These are phyloP conservation scores for Druon quercuslanigerum DNA, from an alignment of 1,140 invertebrate species.

Conservation along the genomic window DNA sequence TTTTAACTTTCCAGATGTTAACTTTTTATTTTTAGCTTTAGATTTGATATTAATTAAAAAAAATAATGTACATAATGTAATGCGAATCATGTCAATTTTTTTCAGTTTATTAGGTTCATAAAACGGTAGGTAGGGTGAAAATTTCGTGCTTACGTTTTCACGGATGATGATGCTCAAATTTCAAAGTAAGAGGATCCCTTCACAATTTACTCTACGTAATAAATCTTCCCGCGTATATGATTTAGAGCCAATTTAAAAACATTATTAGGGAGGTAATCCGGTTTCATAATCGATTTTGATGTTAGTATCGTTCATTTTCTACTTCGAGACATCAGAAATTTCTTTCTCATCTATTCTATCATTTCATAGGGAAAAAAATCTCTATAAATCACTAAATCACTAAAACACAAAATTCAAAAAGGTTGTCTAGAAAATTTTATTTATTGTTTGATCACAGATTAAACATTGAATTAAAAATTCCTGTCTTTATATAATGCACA, in stretches of 20 bases:
- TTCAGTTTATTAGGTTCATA: neutral
- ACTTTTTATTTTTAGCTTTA: too few relatives aligned
- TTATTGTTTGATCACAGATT: too few relatives aligned
- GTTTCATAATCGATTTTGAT: constrained; percentile 18
- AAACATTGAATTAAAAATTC: too few relatives aligned
- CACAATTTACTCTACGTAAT: neutral
- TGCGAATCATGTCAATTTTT: too few relatives aligned
- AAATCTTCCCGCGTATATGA: constrained; percentile 4
- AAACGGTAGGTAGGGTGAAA: neutral
- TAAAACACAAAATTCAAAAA: too few relatives aligned
- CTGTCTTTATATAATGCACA: too few relatives aligned
- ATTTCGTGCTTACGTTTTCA: constrained; percentile 1
- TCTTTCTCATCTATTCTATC: neutral
- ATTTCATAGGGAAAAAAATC: neutral
- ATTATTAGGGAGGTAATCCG: neutral
- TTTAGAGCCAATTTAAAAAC: constrained; percentile 23
- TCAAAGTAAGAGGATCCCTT: neutral
- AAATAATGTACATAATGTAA: too few relatives aligned
- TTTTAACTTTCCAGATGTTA: too few relatives aligned
- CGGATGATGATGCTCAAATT: neutral
- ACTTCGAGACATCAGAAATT: neutral
- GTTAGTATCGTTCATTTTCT: neutral
- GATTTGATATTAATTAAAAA: too few relatives aligned
- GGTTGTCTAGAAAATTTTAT: too few relatives aligned
- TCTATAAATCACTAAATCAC: too few relatives aligned